These are phyloP conservation scores for Sarotherodon lohbergeri DNA, from an alignment of 2,113 vertebrate genomes.

Conservation along the genomic window DNA sequence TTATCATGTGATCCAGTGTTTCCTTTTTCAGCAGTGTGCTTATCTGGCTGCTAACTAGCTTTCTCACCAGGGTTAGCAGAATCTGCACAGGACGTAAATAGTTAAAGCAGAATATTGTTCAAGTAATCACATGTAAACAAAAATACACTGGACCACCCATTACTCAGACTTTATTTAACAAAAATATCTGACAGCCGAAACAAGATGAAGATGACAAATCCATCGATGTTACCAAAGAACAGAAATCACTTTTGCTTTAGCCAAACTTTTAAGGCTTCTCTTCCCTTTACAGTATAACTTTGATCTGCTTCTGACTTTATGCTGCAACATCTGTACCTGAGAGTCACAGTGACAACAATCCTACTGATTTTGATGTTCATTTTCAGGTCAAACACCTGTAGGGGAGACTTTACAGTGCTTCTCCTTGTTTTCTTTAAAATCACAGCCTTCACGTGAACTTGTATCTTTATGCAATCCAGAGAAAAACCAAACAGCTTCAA, in stretches of 20 bases:
- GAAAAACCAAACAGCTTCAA: background rate
- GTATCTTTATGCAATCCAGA: background rate
- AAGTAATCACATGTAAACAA: background rate
- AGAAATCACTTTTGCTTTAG: background rate
- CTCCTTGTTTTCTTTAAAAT: background rate
- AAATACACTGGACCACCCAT: background rate
- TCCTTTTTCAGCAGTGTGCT: background rate
- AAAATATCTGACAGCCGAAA: conserved; percentile 30
- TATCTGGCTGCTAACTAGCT: background rate
- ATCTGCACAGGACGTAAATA: background rate
- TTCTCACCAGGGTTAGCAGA: background rate
- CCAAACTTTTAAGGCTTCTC: background rate
- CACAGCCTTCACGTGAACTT: background rate
- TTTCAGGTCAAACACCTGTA: background rate
- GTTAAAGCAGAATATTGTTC: background rate
- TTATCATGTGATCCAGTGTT: background rate
- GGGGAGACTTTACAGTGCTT: background rate
- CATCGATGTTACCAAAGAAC: background rate
- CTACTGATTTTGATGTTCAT: background rate
- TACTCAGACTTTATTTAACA: conserved; percentile 46
- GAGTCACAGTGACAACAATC: background rate
- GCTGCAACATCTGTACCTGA: conserved; percentile 18
- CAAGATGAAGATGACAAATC: background rate
- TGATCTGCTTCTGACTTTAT: background rate
- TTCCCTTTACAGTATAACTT: background rate